These are phyloP conservation scores for Zosterops japonicus DNA, from an alignment of 2,113 vertebrate species.

Conservation along the genomic window DNA sequence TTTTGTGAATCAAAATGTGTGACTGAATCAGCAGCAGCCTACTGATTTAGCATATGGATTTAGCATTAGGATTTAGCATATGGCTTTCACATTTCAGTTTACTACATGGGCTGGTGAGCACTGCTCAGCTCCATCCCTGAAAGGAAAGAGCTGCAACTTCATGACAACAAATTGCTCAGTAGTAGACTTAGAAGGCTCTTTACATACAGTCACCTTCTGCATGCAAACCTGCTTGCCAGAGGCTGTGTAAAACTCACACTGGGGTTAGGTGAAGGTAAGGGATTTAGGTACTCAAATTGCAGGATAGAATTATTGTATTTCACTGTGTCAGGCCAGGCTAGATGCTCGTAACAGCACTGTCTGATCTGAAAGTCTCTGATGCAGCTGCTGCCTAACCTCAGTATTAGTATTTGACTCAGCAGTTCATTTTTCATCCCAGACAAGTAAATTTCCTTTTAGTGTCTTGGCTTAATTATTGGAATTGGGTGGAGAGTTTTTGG, in stretches of 20 bases:
- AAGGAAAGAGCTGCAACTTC: neutral
- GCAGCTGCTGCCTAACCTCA: neutral
- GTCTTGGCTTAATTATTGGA: conserved; percentile 27
- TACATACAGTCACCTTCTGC: neutral
- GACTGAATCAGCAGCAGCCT: neutral
- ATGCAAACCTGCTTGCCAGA: neutral
- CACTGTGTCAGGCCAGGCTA: neutral
- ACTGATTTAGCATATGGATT: neutral
- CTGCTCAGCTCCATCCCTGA: neutral
- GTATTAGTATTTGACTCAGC: conserved; percentile 26
- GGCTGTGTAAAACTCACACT: neutral
- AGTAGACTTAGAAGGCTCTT: neutral
- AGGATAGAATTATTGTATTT: neutral
- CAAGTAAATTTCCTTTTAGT: conserved; percentile 14
- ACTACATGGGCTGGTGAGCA: neutral
- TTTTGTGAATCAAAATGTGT: neutral
- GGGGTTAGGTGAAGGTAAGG: neutral
- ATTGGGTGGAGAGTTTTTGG: conserved; percentile 55
- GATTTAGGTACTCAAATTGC: neutral
- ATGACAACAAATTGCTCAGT: neutral
- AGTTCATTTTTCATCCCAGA: neutral
- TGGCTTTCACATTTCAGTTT: neutral
- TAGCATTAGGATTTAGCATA: neutral
- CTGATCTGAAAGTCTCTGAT: neutral
- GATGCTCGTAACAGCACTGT: neutral